phyloP scores from a whole-genome alignment of 2,113 vertebrate species.

The Petaurus breviceps region DNA sequence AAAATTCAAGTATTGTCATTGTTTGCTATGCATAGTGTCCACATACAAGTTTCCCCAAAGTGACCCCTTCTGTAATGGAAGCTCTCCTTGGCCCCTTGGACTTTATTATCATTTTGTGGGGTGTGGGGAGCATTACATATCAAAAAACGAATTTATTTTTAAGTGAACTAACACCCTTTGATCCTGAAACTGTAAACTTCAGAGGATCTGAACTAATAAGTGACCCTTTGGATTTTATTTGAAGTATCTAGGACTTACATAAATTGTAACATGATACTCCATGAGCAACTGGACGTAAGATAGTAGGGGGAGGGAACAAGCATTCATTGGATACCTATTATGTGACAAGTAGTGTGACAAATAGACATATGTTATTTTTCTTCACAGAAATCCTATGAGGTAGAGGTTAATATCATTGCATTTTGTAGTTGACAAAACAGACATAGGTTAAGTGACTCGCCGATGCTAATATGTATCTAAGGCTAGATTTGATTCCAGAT shows the following conservation, averaged over 20 bases:
- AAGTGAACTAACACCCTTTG: not conserved
- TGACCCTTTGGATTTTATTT: not conserved
- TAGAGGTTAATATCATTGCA: not conserved
- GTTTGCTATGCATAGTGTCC: not conserved
- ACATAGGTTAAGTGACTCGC: not conserved
- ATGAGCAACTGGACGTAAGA: not conserved
- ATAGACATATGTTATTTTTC: too few relatives aligned
- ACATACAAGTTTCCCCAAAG: not conserved
- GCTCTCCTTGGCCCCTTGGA: not conserved
- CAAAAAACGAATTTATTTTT: not conserved
- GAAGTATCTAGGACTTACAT: not conserved
- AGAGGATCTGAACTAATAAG: not conserved
- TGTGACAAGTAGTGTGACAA: not conserved
- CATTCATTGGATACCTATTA: not conserved
- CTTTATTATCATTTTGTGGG: not conserved
- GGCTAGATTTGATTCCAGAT: not conserved
- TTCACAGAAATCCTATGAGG: not conserved
- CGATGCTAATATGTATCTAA: not conserved
- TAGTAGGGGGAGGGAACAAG: not conserved
- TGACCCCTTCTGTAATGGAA: not conserved
- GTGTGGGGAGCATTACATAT: not conserved
- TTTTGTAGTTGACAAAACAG: not conserved
- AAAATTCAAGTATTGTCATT: not conserved
- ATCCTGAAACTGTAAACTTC: not conserved
- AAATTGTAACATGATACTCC: not conserved